Evolutionary conservation across 2,797 vertebrate genomes (phyloP), one percentile per base, ranked within the genome.

Genomic region (Saguinus oedipus): DNA sequence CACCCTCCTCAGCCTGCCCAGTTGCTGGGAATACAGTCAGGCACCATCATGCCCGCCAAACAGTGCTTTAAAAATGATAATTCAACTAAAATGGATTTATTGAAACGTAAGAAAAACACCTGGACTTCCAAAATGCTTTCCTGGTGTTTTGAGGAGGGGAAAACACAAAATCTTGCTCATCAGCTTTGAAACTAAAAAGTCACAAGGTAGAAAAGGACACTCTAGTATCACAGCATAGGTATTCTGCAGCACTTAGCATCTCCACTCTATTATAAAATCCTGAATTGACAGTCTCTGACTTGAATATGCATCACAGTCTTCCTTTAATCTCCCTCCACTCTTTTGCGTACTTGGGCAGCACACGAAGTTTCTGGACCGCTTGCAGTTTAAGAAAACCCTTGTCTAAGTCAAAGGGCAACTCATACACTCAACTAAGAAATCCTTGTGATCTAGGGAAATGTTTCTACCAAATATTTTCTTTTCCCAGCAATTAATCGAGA

Each of bases 161-260:
- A 89, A 89, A 75, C 4, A 78, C 17, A 75, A 74, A 75, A 86
- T 55, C n/a, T 19, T 81, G 48, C 5, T 68, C 20, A 8, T 26
- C 26, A 55, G 15, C 64, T 93, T 84, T 86, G 55, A 85, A 83
- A 89, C 5, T 4, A 84, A 39, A 76, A 61, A 79, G 53, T 61
- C 79, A 44, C 50, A 30, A 12, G n/a, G 44, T 1, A 57, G 83
- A 75, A 81, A 64, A 68, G 36, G 55, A 30, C 30, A 30, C n/a
- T 68, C 36, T 46, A n/a, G 26, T 1, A 17, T 4, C 12, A 42
- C 0, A 20, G 12, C 14, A 33, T 0, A 15, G 59, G 7, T 26
- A 19, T 42, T 82, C 1, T 50, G 87, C 44, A 80, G 59, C 87
- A 64, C 26, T 68, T 30, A 39, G 46, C 70, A 10, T 8, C 36